phyloP scores from a whole-genome alignment of 2,888 invertebrate species.

The Pheosia gnoma region DNA sequence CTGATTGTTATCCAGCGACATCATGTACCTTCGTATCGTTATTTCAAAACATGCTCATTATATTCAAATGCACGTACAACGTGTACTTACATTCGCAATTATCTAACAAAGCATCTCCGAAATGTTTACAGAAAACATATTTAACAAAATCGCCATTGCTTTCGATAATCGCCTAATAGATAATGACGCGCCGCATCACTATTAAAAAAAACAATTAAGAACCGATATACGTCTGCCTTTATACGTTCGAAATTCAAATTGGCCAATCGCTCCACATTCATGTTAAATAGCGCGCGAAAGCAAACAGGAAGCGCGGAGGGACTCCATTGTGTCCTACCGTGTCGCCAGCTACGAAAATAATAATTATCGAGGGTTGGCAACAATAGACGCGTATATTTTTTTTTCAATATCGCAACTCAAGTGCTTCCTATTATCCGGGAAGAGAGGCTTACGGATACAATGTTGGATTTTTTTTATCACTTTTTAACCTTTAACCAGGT shows the following conservation, averaged over 20 bases:
- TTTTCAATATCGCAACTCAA: constrained; percentile 78
- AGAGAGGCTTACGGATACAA: constrained; percentile 76
- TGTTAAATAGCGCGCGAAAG: constrained; percentile 83
- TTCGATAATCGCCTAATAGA: constrained; percentile 39
- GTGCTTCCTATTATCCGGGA: constrained; percentile 78
- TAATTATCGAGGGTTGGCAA: constrained; percentile 81
- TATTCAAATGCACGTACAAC: neutral
- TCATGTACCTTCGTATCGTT: too few species aligned
- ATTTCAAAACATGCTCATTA: too few species aligned
- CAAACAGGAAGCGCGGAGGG: constrained; percentile 81
- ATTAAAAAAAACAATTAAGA: constrained; percentile 67
- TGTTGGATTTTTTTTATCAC: constrained; percentile 65
- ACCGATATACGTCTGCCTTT: constrained; percentile 69
- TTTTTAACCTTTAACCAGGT: constrained; percentile 68
- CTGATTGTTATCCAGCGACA: too few species aligned
- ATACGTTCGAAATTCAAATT: constrained; percentile 80
- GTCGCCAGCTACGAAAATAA: constrained; percentile 84
- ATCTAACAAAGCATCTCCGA: constrained; percentile 18
- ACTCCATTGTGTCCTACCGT: constrained; percentile 74
- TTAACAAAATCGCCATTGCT: constrained; percentile 14
- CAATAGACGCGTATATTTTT: constrained; percentile 66
- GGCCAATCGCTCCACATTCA: constrained; percentile 78
- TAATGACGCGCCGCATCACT: constrained; percentile 38
- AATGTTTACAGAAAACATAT: constrained; percentile 10
- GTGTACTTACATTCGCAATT: constrained; percentile 35